Evolutionary conservation across 2,113 vertebrate genomes (phyloP).

Genomic region (Aptenodytes forsteri): DNA sequence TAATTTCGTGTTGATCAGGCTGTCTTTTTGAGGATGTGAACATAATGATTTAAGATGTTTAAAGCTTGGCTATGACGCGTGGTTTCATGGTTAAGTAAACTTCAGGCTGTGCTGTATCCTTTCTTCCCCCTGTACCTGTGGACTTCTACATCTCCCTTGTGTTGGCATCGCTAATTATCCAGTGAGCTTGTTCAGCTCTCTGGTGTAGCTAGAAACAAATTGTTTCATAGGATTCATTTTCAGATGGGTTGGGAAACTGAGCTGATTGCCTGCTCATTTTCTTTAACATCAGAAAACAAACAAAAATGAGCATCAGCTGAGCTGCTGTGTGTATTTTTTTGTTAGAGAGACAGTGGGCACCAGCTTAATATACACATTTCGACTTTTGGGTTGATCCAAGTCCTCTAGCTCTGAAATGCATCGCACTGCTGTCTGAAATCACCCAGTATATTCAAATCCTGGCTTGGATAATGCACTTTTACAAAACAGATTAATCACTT

Average conservation of each 20-base stretch:
- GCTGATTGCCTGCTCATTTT: neutral
- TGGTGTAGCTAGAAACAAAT: neutral
- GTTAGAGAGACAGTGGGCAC: neutral
- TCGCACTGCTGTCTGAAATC: neutral
- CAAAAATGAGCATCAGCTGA: neutral
- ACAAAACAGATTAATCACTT: neutral
- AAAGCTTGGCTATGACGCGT: accelerated
- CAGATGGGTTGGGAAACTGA: neutral
- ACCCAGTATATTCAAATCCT: neutral
- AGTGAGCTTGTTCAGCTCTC: neutral
- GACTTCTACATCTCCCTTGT: neutral
- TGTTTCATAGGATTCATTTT: neutral
- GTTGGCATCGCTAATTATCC: too few relatives aligned
- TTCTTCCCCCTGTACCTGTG: neutral
- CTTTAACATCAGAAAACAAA: neutral
- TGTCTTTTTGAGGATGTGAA: neutral
- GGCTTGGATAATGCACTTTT: neutral
- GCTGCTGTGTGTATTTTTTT: neutral
- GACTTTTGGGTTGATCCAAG: neutral
- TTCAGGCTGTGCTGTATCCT: neutral
- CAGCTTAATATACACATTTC: neutral
- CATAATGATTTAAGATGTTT: neutral
- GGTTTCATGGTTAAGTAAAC: neutral
- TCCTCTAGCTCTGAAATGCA: neutral
- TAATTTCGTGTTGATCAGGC: neutral